phyloP scores from a whole-genome alignment of 2,797 vertebrate species.

The Cuculus canorus region DNA sequence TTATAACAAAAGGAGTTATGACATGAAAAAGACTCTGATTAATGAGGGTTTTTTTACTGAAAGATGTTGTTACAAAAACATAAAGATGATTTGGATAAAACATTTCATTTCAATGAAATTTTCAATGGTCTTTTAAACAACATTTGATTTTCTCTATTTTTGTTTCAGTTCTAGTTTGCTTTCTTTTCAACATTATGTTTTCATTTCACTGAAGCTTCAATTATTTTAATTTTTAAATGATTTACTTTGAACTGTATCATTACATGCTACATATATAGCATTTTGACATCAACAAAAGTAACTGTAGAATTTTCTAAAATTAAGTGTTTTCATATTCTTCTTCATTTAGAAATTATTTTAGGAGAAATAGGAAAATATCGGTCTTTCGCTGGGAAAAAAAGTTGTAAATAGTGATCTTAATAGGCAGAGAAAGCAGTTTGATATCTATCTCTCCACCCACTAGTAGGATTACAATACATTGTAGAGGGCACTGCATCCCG shows the following conservation, averaged over 20 bases:
- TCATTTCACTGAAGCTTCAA: not conserved
- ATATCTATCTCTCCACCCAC: not conserved
- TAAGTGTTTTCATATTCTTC: rapidly evolving
- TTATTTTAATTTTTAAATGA: not conserved
- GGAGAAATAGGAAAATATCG: not conserved
- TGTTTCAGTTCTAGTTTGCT: not conserved
- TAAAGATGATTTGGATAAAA: not conserved
- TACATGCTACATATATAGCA: not conserved
- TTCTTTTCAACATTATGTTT: not conserved
- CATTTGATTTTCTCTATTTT: not conserved
- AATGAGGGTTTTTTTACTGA: rapidly evolving
- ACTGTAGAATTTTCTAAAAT: not conserved
- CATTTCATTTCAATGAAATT: not conserved
- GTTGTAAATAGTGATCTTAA: not conserved
- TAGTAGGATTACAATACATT: not conserved
- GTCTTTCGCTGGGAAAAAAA: not conserved
- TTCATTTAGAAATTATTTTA: not conserved
- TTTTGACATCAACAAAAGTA: not conserved
- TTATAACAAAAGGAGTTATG: not conserved
- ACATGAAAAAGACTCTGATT: not conserved
- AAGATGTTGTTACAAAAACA: not conserved
- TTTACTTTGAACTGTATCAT: not conserved
- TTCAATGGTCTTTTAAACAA: not conserved
- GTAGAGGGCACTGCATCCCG: not conserved
- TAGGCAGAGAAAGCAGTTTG: not conserved